phyloP scores from a whole-genome alignment of 1,140 invertebrate genomes.

The Zaprionus capensis region DNA sequence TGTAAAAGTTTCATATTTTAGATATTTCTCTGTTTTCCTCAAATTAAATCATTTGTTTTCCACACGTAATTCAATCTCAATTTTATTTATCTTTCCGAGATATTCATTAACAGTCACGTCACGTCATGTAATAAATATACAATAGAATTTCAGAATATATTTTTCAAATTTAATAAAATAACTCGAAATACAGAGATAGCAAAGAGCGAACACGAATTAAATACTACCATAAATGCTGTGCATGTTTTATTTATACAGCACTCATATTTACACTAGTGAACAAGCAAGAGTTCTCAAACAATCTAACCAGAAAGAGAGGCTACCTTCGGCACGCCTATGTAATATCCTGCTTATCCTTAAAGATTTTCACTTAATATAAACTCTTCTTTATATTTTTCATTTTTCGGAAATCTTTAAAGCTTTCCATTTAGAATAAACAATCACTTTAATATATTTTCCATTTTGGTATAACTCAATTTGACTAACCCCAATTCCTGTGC shows the following conservation, averaged over 20 bases:
- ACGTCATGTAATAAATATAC: not conserved
- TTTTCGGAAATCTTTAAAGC: too few species aligned
- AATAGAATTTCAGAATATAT: not conserved
- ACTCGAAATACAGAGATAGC: not conserved
- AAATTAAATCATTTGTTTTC: not conserved
- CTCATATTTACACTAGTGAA: not conserved
- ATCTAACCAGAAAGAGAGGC: too few species aligned
- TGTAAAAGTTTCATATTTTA: not conserved
- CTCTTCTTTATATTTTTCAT: too few species aligned
- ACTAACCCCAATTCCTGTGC: not conserved
- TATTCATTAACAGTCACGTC: not conserved
- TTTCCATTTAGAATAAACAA: too few species aligned
- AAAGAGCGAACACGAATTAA: not conserved
- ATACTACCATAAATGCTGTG: not conserved
- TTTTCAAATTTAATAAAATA: not conserved
- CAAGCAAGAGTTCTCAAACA: not conserved
- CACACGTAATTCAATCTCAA: not conserved
- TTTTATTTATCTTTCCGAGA: not conserved
- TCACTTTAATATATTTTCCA: too few species aligned
- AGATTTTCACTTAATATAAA: too few species aligned
- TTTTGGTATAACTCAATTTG: too few species aligned
- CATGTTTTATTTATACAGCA: not conserved
- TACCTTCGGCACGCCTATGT: too few species aligned
- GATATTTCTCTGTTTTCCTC: not conserved
- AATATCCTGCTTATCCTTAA: too few species aligned